Percentiles rank a stretch among this genome's conserved stretches.
Evolutionary conservation across 2,888 invertebrate genomes (phyloP).

Genomic region (Allygus modestus): DNA sequence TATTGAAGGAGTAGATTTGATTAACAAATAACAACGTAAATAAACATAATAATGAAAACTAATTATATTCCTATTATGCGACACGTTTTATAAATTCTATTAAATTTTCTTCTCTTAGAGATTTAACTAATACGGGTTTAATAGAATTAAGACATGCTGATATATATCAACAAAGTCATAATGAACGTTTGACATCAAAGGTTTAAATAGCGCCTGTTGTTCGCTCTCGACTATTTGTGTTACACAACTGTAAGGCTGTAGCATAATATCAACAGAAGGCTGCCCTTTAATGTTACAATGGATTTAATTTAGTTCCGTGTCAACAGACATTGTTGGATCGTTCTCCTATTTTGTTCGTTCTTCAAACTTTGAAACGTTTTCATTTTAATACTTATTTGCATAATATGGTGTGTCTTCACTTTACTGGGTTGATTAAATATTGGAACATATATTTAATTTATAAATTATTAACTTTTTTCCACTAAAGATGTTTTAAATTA

Average conservation of each 20-base stretch:
- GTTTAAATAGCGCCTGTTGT: not conserved
- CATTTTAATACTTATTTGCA: not conserved
- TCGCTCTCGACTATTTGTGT: not conserved
- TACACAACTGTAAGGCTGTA: not conserved
- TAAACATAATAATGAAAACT: too few relatives aligned
- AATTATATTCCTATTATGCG: too few relatives aligned
- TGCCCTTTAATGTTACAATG: not conserved
- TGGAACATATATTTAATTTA: not conserved
- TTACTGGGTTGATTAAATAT: too few relatives aligned
- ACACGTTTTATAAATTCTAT: too few relatives aligned
- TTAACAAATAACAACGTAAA: too few relatives aligned
- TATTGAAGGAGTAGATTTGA: too few relatives aligned
- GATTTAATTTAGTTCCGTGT: slow-evolving; percentile 7
- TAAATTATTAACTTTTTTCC: not conserved
- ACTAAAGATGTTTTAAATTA: not conserved
- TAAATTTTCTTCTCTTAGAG: too few relatives aligned
- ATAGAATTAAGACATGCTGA: not conserved
- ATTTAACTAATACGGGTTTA: not conserved
- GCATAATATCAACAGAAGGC: not conserved
- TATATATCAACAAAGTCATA: not conserved
- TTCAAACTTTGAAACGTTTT: not conserved
- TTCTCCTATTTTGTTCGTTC: not conserved
- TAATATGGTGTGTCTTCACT: too few relatives aligned
- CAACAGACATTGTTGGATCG: slow-evolving; percentile 7
- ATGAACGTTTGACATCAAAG: not conserved